Conservation (phyloP, 1,140 invertebrate genomes). For the Chelonus insularis region DNA sequence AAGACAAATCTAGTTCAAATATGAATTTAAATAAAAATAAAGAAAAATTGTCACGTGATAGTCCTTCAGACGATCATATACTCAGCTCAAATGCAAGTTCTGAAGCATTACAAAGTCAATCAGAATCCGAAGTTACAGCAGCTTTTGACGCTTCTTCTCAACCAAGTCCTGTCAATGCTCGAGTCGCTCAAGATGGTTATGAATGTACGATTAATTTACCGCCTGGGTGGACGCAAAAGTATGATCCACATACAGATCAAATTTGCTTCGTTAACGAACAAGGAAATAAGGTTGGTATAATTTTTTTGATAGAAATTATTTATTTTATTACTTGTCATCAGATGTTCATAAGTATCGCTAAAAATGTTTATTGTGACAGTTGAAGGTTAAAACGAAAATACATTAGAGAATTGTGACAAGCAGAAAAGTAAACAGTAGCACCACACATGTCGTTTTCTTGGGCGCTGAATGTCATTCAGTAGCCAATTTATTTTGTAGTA, state of each 20-base stretch:
- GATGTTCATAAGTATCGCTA: not conserved
- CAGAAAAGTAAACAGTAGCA: constrained; percentile 6
- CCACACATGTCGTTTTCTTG: not conserved
- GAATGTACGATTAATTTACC: constrained; percentile 45
- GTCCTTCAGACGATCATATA: constrained; percentile 41
- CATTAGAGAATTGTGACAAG: constrained; percentile 25
- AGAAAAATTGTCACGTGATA: constrained; percentile 27
- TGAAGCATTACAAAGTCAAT: constrained; percentile 31
- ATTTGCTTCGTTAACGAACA: constrained; percentile 44
- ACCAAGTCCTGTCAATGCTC: constrained; percentile 32
- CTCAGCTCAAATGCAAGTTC: constrained; percentile 40
- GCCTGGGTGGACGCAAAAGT: constrained; percentile 44
- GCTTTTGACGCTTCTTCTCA: constrained; percentile 32
- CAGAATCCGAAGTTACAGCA: constrained; percentile 34
- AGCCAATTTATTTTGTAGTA: constrained; percentile 27
- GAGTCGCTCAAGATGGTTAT: constrained; percentile 24
- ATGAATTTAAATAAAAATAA: constrained; percentile 14
- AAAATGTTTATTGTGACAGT: constrained; percentile 15
- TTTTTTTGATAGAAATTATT: not conserved
- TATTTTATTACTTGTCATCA: not conserved
- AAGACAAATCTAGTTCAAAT: constrained; percentile 24
- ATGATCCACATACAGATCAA: constrained; percentile 42
- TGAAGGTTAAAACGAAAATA: constrained; percentile 17
- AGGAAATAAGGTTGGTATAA: constrained; percentile 42
- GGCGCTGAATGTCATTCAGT: not conserved